Base-by-base conservation (phyloP, 1,140 invertebrate genomes). In the Pantala flavescens region DNA sequence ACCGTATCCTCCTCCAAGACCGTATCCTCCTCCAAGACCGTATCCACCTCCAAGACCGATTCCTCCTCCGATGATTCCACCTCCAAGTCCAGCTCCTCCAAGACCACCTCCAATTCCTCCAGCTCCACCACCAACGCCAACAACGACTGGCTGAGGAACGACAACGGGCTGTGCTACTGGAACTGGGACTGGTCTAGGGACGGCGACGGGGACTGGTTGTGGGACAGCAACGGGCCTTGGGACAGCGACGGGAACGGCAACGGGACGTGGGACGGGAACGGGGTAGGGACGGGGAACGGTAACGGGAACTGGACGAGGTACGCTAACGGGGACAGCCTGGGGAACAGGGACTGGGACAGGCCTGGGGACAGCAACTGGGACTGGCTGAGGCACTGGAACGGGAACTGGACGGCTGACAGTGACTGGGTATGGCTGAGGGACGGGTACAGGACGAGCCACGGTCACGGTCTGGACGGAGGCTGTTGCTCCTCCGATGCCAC, bases 121-220 rank as follows among this genome's bases (percentile, higher is more conserved):
- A 12, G 23, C 23, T 24, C n/a, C 23, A 23, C 23, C 71, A 42
- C 36, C 23, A 3, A 19, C 36, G n/a, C 23, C 23, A 72, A 72
- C 71, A 23, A 24, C 71, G 19, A 72, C 71, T 14, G 71, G 71
- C 23, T 19, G 16, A 19, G 23, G 23, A 3, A 74, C 73, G 21
- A 24, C 24, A 16, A 55, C 43, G n/a, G 73, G 73, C 9, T 49
- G 42, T 21, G 73, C 24, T 9, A 49, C 42, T 0, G 43, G 24
- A n/a, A 72, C 71, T 10, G 28, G 23, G 0, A 36, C 24, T 72
- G 71, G 71, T 24, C 24, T 28, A 24, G 71, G 19, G 23, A 72
- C 71, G 19, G 71, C 23, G 14, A 74, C 73, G 21, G 42, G 42
- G 49, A 74, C 73, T 21, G 73, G 73, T 16, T 74, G 43, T 19